Evolutionary conservation across 2,797 vertebrate genomes (phyloP).

Genomic region (Epinephelus coioides): DNA sequence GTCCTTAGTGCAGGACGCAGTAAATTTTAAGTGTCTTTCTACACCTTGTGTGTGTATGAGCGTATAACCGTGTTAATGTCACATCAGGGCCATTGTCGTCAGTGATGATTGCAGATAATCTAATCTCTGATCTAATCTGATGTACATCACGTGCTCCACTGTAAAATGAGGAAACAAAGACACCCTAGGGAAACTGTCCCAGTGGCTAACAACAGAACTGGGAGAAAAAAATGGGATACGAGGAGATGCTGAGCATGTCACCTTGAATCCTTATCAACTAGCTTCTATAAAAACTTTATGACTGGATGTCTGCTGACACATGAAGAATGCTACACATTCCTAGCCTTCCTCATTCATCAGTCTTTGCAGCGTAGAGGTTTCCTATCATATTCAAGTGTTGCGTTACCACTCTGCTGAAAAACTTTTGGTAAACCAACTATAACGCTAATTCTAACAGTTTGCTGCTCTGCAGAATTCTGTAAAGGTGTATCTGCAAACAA

Average conservation of each 20-base stretch:
- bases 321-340: neutral
- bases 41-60: constrained; percentile 36
- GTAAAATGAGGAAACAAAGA: constrained; percentile 24
- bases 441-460: too few species aligned
- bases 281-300: constrained; percentile 54
- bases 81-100: constrained; percentile 28
- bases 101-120: constrained; percentile 63
- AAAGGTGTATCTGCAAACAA: too few species aligned
- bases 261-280: constrained; percentile 25
- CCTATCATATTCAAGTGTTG: neutral
- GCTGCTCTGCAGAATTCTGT: too few species aligned
- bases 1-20: constrained; percentile 41
- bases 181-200: constrained; percentile 9
- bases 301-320: constrained; percentile 4
- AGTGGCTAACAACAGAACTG: neutral
- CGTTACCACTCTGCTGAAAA: neutral
- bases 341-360: neutral
- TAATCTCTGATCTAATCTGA: constrained; percentile 30
- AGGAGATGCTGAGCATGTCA: neutral
- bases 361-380: neutral
- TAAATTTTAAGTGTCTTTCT: constrained; percentile 48
- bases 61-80: constrained; percentile 18
- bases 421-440: neutral
- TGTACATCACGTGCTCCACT: neutral
- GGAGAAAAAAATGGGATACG: neutral